Base-by-base conservation (phyloP, 2,797 vertebrate genomes). In the Mionectes olivaceus region DNA sequence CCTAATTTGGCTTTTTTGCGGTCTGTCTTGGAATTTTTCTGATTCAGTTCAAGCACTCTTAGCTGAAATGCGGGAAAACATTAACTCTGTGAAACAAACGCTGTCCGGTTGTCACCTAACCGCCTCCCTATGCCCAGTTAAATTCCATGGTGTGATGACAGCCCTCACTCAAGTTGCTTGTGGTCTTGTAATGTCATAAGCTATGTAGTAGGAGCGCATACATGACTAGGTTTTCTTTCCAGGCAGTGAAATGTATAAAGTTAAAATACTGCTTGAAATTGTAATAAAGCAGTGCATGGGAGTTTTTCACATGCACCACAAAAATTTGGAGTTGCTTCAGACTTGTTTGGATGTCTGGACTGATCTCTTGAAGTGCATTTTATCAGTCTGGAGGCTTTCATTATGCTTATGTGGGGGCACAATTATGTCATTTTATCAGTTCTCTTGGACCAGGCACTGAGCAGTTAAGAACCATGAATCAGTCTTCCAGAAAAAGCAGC, bases 191-290 rank as follows among this genome's bases (percentile, higher is more conserved):
- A 35, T 64, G n/a, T 47, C 16, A 19, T 35, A 44, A n/a, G 9
- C 7, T 4, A 4, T 30, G 28, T 1, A 24, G 55, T 67, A 70
- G 14, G 17, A 49, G 22, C 39, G 33, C 0, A 1, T 52, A 5
- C 7, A 18, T 21, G 8, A 56, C 67, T 41, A 13, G 2, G 4
- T 59, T 87, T 83, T 83, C 35, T 71, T 70, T 68, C 23, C 41
- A 49, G 21, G 17, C 32, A 44, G 22, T 43, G 32, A 78, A 35
- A 71, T 61, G 1, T 57, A 32, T 50, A 17, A 10, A 15, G 18
- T 46, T 47, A 68, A 78, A 63, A 43, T 74, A 19, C 46, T 86
- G 14, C 35, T 78, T 90, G 39, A 59, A 88, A 55, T 10, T 2
- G 1, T 23, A 49, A 18, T 52, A n/a, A n/a, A 73, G 43, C 16